Conservation (phyloP, 2,797 vertebrate genomes). For the Sebastes steindachneri region DNA sequence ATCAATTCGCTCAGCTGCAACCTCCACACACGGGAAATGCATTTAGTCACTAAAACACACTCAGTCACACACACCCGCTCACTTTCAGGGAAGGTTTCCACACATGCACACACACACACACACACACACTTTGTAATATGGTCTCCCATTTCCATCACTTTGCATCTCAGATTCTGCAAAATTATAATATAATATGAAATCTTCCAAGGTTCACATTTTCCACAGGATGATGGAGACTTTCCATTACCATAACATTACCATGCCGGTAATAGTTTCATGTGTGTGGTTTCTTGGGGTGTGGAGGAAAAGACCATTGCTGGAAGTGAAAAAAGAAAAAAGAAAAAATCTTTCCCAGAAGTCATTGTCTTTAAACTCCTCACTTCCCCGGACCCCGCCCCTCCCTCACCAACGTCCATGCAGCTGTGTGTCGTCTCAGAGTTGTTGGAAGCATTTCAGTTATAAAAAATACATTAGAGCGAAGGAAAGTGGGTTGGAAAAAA, state of each 20-base stretch:
- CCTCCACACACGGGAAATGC: neutral
- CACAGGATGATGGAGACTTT: slow-evolving; percentile 61
- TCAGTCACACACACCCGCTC: neutral
- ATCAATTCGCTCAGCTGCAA: neutral
- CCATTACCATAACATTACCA: slow-evolving; percentile 55
- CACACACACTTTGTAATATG: slow-evolving; percentile 3
- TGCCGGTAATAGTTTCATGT: slow-evolving; percentile 19
- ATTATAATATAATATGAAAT: slow-evolving; percentile 59
- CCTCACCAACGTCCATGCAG: slow-evolving; percentile 24
- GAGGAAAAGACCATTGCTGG: slow-evolving; percentile 41
- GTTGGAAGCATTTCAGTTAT: slow-evolving; percentile 45
- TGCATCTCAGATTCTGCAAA: slow-evolving; percentile 48
- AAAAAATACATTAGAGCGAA: slow-evolving; percentile 55
- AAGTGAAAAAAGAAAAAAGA: slow-evolving; percentile 49
- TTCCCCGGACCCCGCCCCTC: slow-evolving; percentile 27
- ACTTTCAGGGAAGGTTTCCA: slow-evolving; percentile 13
- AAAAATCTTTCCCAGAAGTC: slow-evolving; percentile 63
- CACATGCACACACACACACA: neutral
- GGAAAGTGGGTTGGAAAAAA: slow-evolving; percentile 42
- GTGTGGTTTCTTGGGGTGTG: slow-evolving; percentile 46
- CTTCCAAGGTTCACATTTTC: slow-evolving; percentile 65
- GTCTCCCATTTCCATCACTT: slow-evolving; percentile 51
- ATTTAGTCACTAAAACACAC: slow-evolving; percentile 16
- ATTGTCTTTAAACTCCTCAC: slow-evolving; percentile 50
- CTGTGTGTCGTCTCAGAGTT: slow-evolving; percentile 28